Conservation (phyloP, 1,140 invertebrate genomes). For the Dreissena rostriformis region DNA sequence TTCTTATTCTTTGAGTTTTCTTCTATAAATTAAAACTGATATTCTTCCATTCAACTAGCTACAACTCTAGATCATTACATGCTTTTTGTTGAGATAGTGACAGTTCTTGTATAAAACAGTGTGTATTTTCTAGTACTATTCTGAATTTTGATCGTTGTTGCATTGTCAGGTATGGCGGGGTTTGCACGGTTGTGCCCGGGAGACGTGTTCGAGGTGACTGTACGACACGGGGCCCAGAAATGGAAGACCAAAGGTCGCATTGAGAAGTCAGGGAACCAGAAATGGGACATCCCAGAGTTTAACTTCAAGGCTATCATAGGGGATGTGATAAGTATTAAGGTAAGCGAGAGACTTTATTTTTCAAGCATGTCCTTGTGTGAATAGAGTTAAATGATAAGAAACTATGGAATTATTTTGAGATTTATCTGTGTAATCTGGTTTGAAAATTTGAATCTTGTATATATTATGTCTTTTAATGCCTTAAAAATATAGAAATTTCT, state of each 20-base stretch:
- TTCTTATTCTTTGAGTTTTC: no score
- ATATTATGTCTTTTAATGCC: no score
- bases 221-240: constrained; percentile 85
- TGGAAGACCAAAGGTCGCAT: constrained; percentile 85
- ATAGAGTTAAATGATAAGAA: no score
- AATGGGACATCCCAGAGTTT: constrained; percentile 83
- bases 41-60: no score
- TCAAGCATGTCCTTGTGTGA: no score
- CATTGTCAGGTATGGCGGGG: constrained; percentile 83
- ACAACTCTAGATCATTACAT: no score
- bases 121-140: background rate
- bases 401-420: no score
- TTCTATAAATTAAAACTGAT: no score
- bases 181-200: constrained; percentile 85
- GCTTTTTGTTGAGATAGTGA: background rate
- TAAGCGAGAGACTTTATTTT: constrained; percentile 64
- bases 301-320: constrained; percentile 83
- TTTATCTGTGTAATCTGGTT: no score
- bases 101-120: background rate
- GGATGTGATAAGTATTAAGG: constrained; percentile 84
- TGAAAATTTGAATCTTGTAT: no score
- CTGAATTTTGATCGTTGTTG: background rate
- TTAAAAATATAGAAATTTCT: no score
- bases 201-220: constrained; percentile 85
- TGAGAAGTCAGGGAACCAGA: constrained; percentile 83